Evolutionary conservation across 2,113 vertebrate species (phyloP), one percentile per base, ranked within the genome.

Genomic region (Macquaria australasica): DNA sequence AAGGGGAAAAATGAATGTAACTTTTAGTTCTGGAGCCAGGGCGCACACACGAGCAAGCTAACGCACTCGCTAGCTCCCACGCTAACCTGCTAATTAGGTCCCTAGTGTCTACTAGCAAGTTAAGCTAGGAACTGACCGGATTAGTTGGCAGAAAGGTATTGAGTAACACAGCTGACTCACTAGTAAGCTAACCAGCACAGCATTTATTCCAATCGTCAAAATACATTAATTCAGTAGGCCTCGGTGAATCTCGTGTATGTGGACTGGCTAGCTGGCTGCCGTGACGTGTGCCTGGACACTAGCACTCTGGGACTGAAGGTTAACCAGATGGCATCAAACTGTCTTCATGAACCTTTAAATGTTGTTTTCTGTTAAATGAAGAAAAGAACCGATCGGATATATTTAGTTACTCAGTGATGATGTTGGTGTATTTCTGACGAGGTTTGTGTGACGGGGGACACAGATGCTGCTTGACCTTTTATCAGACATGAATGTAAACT

Each of bases 401-500:
- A 21, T 63, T 77, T 28, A 31, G 6, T 34, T 69, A 8, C 25
- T 77, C 20, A 3, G 10, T 10, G 69, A 9, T 66, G 0, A 16
- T 67, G 20, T 64, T 51, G 58, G 5, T n/a, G n/a, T 41, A 3
- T 34, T 58, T 39, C 14, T 69, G 77, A 34, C 3, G 4, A 8
- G 34, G 77, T 81, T 69, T 72, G 41, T 34, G 6, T 51, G 62
- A 23, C 7, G 5, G 25, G 31, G 39, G 59, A 59, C 63, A 21
- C 39, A 12, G 77, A 67, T 28, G 80, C 90, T 86, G 88, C 88
- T 80, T 0, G 43, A 87, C 73, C 25, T 90, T 34, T 84, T 70
- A 72, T 81, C 41, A 63, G 81, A 83, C 70, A 75, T 93, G 90
- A 91, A 93, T 93, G 92, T 93, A 91, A 89, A 85, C 87, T 58